phyloP scores from a whole-genome alignment of 1,140 invertebrate species.

The Camponotus floridanus region DNA sequence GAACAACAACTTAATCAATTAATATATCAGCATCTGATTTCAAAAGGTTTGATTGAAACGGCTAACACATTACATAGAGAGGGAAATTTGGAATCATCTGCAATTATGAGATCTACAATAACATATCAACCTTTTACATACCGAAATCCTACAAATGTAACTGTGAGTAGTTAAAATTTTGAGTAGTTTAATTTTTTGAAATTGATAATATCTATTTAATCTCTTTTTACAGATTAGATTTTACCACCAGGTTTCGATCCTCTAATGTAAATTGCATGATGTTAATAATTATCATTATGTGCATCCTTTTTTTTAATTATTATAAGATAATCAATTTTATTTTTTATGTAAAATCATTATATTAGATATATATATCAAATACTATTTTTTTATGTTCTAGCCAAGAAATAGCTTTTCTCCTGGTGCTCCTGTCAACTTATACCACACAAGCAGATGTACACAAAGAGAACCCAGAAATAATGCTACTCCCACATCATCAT shows the following conservation, averaged over 20 bases:
- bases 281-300: not conserved
- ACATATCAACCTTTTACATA: conserved; percentile 88
- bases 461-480: conserved; percentile 77
- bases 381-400: conserved; percentile 62
- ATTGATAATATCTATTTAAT: not conserved
- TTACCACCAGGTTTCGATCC: not conserved
- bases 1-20: conserved; percentile 96
- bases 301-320: conserved; percentile 6
- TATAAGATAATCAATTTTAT: not conserved
- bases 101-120: conserved; percentile 85
- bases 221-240: not conserved
- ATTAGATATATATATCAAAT: conserved; percentile 5
- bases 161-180: conserved; percentile 77
- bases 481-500: conserved; percentile 80
- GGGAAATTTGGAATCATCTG: conserved; percentile 87
- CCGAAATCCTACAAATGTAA: conserved; percentile 82
- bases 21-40: conserved; percentile 95
- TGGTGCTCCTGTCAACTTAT: conserved; percentile 83
- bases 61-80: conserved; percentile 92
- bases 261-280: not conserved
- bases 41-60: conserved; percentile 91
- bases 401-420: conserved; percentile 82
- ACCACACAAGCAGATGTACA: conserved; percentile 79
- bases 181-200: conserved; percentile 61
- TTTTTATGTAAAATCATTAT: not conserved